phyloP scores from a whole-genome alignment of 2,113 vertebrate genomes.

The Asarcornis scutulata region DNA sequence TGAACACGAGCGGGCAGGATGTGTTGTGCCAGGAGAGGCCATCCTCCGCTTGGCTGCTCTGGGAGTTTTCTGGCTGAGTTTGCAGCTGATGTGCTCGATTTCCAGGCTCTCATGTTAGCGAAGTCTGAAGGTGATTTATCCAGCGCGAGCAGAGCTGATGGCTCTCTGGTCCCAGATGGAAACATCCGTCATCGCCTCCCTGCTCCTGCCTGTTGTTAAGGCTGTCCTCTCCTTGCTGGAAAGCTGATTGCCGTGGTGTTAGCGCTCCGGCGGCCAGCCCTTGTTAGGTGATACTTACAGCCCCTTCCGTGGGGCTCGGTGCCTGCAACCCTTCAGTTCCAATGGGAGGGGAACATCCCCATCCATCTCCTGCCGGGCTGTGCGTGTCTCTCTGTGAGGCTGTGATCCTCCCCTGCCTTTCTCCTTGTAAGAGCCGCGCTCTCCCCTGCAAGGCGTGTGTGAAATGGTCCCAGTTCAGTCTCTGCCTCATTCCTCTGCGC shows the following conservation, averaged over 20 bases:
- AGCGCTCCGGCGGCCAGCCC: fast-evolving
- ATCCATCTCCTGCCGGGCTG: not conserved
- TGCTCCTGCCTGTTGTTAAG: not conserved
- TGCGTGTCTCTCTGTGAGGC: fast-evolving
- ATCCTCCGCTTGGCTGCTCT: fast-evolving
- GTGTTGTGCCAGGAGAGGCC: not conserved
- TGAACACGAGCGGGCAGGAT: fast-evolving
- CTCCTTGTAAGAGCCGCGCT: not conserved
- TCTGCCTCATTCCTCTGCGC: not conserved
- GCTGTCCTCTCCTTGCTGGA: not conserved
- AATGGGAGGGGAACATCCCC: not conserved
- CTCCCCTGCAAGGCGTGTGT: not conserved
- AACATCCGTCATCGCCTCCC: not conserved
- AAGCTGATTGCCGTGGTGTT: not conserved
- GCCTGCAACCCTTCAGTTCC: not conserved
- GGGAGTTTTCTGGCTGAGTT: not conserved
- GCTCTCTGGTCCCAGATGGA: not conserved
- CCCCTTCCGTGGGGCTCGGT: fast-evolving
- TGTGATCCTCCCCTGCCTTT: not conserved
- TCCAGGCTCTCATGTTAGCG: not conserved
- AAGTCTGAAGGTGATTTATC: slow-evolving; percentile 27
- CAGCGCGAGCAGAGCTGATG: fast-evolving
- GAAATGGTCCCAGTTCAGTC: not conserved
- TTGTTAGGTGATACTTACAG: not conserved
- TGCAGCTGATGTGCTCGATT: not conserved